A percentile compares a stretch with the other conserved stretches of the same genome.
Conservation (phyloP, 1,140 invertebrate species). For the Diabrotica undecimpunctata region DNA sequence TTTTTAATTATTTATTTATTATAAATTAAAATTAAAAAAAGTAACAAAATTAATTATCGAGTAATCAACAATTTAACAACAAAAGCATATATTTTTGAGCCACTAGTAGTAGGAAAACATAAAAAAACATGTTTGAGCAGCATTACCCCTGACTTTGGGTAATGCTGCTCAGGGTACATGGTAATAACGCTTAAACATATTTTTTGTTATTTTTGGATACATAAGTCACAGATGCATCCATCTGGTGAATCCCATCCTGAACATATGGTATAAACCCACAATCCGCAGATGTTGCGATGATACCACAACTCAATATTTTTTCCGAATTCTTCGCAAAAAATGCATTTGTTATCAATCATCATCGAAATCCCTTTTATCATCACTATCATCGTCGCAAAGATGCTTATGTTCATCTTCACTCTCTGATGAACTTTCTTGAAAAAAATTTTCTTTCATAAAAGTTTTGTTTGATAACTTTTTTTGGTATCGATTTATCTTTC, state of each 20-base stretch:
- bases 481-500: too few species aligned
- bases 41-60: too few species aligned
- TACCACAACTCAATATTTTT: constrained; percentile 42
- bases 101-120: constrained; percentile 20
- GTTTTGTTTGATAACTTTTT: constrained; percentile 17
- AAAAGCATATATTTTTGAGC: constrained; percentile 22
- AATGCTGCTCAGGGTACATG: constrained; percentile 20
- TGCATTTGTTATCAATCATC: constrained; percentile 33
- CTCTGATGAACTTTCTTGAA: constrained; percentile 17
- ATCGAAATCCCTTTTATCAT: constrained; percentile 36
- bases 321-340: constrained; percentile 24
- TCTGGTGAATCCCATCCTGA: constrained; percentile 37
- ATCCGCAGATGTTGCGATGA: constrained; percentile 34
- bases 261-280: constrained; percentile 38
- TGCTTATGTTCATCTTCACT: constrained; percentile 31
- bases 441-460: constrained; percentile 15
- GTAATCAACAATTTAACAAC: too few species aligned
- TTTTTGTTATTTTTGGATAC: too few species aligned
- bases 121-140: constrained; percentile 20
- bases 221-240: too few species aligned
- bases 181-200: constrained; percentile 36
- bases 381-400: constrained; percentile 32
- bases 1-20: too few species aligned
- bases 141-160: constrained; percentile 25
- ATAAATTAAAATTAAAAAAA: too few species aligned